Evolutionary conservation across 2,888 invertebrate species (phyloP), one percentile per base, ranked within the genome.

Genomic region (Lasiommata megera): DNA sequence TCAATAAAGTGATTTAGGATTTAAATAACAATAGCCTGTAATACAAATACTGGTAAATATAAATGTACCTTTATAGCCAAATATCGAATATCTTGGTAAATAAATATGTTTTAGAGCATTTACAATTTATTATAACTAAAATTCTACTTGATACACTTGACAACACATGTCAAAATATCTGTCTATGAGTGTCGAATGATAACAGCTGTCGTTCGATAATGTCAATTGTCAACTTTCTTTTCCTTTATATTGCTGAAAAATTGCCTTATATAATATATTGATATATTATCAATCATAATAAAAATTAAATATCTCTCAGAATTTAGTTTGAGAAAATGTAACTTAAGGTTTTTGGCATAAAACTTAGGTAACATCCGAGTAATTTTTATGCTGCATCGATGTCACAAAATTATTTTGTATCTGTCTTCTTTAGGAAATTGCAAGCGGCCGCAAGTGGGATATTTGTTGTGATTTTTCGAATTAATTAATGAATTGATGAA

Each of bases 381-480:
- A 2, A 5, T 3, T 23, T 23, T 23, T 23, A 2, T 23, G 5
- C 23, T 23, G 23, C 23, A 5, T 3, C 31, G 31, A 31, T 11
- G 31, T 31, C 9, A 31, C 31, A 31, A 31, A 31, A 23, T 5
- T 23, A 23, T 58, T 44, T 53, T 16, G 43, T 44, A 47, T 57
- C 56, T 60, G 59, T 53, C 46, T 34, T 51, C 50, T 38, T 23
- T 23, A 44, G 53, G 71, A 79, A 81, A 74, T 79, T 81, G 79
- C 81, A 77, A 79, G 75, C 74, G 72, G 75, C 73, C 71, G 80
- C 80, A 71, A 76, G 79, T 80, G 81, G 77, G 79, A 78, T 79
- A 76, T 80, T 84, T 87, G 88, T 87, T 88, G 83, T 82, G 80
- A 70, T 79, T 76, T 70, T 79, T 79, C 78, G 73, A 68, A 61